Evolutionary conservation across 2,113 vertebrate genomes (phyloP).

Genomic region (Nymphicus hollandicus): DNA sequence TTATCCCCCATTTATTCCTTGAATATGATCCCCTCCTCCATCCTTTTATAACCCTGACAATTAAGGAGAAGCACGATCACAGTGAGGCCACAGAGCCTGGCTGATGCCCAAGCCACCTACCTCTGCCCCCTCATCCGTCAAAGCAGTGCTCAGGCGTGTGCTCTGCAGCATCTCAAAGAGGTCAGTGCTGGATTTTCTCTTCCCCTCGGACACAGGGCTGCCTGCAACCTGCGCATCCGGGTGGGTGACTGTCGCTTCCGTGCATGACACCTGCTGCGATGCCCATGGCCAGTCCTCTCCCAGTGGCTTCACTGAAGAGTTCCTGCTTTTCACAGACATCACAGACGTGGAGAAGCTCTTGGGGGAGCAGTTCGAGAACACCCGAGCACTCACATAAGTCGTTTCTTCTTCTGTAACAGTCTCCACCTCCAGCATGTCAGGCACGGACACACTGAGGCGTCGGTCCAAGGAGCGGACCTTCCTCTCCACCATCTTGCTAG

Average conservation of each 20-base stretch:
- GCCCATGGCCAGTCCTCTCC: constrained; percentile 64
- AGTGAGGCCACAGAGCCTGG: accelerated
- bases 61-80: not conserved
- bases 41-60: not conserved
- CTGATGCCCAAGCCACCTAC: constrained; percentile 26
- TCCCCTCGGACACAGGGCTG: not conserved
- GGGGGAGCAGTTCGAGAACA: constrained; percentile 58
- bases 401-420: constrained; percentile 21
- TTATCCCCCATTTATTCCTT: not conserved
- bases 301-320: not conserved
- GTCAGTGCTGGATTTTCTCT: not conserved
- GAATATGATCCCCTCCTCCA: not conserved
- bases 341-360: constrained; percentile 56
- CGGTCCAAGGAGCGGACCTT: constrained; percentile 59
- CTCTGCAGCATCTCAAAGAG: constrained; percentile 53
- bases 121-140: constrained; percentile 18
- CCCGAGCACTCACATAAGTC: constrained; percentile 10
- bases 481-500: constrained; percentile 48
- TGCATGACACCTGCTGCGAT: not conserved
- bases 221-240: not conserved
- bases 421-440: constrained; percentile 74
- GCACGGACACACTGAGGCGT: constrained; percentile 76
- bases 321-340: constrained; percentile 54
- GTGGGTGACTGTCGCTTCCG: not conserved
- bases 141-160: not conserved